Base-by-base conservation (phyloP, 2,113 vertebrate species). In the Campylomormyrus tamandua region DNA sequence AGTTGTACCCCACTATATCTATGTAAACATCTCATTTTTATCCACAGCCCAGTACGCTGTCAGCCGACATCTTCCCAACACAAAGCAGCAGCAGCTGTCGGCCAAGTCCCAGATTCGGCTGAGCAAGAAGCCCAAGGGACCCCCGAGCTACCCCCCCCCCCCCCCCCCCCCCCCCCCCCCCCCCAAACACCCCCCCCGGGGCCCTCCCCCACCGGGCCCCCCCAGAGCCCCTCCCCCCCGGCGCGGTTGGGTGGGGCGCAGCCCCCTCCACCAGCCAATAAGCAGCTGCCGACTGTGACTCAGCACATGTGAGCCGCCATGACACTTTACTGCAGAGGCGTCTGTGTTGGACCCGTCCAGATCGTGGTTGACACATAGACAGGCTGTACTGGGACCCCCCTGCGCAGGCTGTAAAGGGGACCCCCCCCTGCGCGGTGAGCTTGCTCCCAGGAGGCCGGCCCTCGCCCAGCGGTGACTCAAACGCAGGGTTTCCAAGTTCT, bases 91-190 rank as follows among this genome's bases (percentile, higher is more conserved):
- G 42, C 90, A 56, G 15, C 62, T 87, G n/a, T 1, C 42, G 0
- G 15, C 39, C 42, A 87, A 66, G 24, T 21, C 89, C 77, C 50
- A 58, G 19, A 3, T 31, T 19, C 0, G 62, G 1, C 1, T 0
- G 50, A 0, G 13, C 3, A 96, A 90, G 92, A 96, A 93, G 89
- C 62, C 92, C 11, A 42, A 83, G 2, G 39, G 27, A 93, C 92
- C 95, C 13, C 96, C 96, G n/a, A 94, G 90, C 6, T 93, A 94
- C 53, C 95, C 96, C 10, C 96, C 96, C 24, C 96, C 96, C 0
- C 15, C 17, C 15, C 96, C 96, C 27, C 96, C 96, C 0, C n/a
- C n/a, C n/a, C n/a, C n/a, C n/a, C n/a, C n/a, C n/a, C n/a, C n/a
- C n/a, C n/a, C n/a, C n/a, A n/a, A n/a, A n/a, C n/a, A n/a, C n/a